Evolutionary conservation across 2,888 invertebrate genomes (phyloP).

Genomic region (Cryptus viduatorius): DNA sequence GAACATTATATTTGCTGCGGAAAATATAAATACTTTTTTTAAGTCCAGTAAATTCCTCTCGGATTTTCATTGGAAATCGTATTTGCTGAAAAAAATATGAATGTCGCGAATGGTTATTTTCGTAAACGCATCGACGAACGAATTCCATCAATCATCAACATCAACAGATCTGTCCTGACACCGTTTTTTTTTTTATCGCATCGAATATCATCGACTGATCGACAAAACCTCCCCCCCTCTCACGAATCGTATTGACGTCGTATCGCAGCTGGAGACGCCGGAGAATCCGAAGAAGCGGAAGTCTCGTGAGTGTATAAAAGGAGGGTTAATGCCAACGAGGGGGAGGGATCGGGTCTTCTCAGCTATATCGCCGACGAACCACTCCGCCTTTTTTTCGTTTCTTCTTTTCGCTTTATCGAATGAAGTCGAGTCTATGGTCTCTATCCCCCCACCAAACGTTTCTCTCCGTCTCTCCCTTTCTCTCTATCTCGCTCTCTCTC

Average conservation of each 20-base stretch:
- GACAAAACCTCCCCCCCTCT: conserved; percentile 25
- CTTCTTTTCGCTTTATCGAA: conserved; percentile 58
- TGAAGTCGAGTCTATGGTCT: conserved; percentile 57
- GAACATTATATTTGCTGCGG: neutral
- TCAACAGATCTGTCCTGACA: conserved; percentile 3
- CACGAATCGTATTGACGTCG: conserved; percentile 59
- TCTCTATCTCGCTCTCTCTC: conserved; percentile 29
- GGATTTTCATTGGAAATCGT: neutral
- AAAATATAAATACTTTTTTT: too few species aligned
- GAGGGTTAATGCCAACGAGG: conserved; percentile 65
- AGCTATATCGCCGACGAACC: conserved; percentile 43
- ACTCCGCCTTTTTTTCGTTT: conserved; percentile 64
- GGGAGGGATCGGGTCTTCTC: conserved; percentile 40
- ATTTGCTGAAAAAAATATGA: neutral
- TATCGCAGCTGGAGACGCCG: conserved; percentile 27
- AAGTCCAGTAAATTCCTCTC: too few species aligned
- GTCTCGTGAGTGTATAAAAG: conserved; percentile 67
- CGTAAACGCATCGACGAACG: neutral
- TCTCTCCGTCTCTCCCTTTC: conserved; percentile 33
- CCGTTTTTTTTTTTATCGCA: neutral
- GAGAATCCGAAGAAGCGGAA: conserved; percentile 57
- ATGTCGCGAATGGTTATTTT: neutral
- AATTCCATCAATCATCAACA: neutral
- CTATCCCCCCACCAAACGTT: conserved; percentile 38
- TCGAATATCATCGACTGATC: conserved; percentile 40